Percentiles rank a stretch among this genome's conserved stretches.
Conservation (phyloP, 2,113 vertebrate species). For the Leiothrix lutea region DNA sequence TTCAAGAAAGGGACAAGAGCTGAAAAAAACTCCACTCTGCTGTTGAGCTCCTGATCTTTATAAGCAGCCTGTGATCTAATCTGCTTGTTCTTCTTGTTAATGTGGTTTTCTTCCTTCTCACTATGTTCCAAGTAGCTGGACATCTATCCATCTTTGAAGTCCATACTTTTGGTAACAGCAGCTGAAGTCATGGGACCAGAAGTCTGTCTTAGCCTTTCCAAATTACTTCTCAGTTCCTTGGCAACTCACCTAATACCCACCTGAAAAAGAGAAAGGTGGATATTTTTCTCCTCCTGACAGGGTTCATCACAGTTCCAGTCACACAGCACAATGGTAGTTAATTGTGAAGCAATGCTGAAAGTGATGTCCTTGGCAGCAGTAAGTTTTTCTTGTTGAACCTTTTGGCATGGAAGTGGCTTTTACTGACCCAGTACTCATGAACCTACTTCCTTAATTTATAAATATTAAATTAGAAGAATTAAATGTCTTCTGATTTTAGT, state of each 20-base stretch:
- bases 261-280: not conserved
- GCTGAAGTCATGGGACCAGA: not conserved
- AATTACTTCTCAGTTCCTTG: not conserved
- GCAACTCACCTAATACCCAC: not conserved
- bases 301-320: not conserved
- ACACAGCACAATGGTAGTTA: not conserved
- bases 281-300: not conserved
- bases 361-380: not conserved
- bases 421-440: constrained; percentile 1
- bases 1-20: not conserved
- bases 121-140: not conserved
- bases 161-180: not conserved
- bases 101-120: not conserved
- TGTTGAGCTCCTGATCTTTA: not conserved
- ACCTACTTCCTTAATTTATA: constrained; percentile 52
- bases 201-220: not conserved
- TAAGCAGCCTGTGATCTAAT: not conserved
- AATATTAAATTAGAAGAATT: constrained; percentile 56
- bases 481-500: constrained; percentile 56
- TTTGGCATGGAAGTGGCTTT: constrained; percentile 22
- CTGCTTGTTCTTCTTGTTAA: not conserved
- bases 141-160: not conserved
- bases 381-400: constrained; percentile 18
- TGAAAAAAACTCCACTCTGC: not conserved
- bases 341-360: not conserved